phyloP scores from a whole-genome alignment of 2,888 invertebrate genomes.

The Mesorhabditis spiculigera region DNA sequence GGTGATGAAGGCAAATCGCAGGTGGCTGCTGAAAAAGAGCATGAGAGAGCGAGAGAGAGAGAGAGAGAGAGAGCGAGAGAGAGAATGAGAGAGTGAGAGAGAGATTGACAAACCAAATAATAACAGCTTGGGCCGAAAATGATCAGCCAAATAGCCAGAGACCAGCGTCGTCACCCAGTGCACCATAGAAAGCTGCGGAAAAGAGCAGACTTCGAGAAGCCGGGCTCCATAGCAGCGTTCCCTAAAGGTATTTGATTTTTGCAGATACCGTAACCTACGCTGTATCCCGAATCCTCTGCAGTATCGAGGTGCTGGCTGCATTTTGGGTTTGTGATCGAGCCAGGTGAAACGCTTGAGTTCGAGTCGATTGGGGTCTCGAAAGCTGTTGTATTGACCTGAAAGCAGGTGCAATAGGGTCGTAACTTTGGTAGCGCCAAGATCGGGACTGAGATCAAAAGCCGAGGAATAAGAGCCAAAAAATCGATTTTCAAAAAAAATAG shows the following conservation, averaged over 20 bases:
- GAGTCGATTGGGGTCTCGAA: neutral
- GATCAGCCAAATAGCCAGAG: slow-evolving; percentile 21
- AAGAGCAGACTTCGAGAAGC: neutral
- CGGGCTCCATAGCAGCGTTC: neutral
- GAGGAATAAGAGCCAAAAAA: neutral
- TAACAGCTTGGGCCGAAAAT: slow-evolving; percentile 15
- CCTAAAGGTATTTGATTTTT: neutral
- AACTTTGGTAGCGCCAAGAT: neutral
- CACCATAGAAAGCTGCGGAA: slow-evolving; percentile 19
- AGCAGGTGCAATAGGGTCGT: neutral
- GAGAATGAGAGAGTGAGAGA: too few species aligned
- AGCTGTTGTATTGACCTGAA: slow-evolving; percentile 1
- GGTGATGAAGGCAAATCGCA: neutral
- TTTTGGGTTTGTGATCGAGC: neutral
- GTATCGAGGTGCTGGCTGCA: neutral
- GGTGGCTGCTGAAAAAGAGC: neutral
- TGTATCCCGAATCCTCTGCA: neutral
- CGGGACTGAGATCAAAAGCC: neutral
- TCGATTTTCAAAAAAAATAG: too few species aligned
- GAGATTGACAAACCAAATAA: too few species aligned
- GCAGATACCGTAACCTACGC: neutral
- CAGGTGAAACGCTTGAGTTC: neutral
- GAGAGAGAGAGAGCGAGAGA: too few species aligned
- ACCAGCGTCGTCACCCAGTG: slow-evolving; percentile 20
- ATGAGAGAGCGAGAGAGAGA: too few species aligned